Conservation (phyloP, 2,113 vertebrate species). For the Galeopterus variegatus region DNA sequence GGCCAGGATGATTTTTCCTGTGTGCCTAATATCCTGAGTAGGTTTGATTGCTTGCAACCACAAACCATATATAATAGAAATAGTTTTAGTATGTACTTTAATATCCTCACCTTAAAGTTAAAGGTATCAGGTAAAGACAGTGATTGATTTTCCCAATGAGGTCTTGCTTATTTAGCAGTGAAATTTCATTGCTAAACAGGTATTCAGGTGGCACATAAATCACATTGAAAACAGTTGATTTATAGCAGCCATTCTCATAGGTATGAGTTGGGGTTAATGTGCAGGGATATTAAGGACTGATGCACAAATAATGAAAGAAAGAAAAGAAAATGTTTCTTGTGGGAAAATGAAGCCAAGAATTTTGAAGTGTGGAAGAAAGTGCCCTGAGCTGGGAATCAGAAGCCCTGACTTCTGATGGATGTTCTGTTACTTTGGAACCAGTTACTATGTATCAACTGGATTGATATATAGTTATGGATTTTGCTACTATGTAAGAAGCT, state of each 20-base stretch:
- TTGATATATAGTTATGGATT: no score
- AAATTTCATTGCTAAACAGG: background rate
- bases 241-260: constrained; percentile 15
- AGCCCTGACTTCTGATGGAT: background rate
- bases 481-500: background rate
- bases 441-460: background rate
- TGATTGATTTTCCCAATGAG: background rate
- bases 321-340: background rate
- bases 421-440: background rate
- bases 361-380: background rate
- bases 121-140: background rate
- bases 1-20: background rate
- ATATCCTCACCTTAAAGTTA: background rate
- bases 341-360: background rate
- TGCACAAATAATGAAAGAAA: background rate
- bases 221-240: constrained; percentile 16
- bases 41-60: background rate
- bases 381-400: background rate
- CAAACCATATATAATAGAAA: no score
- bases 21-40: background rate
- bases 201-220: background rate
- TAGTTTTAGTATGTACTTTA: background rate
- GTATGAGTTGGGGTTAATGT: background rate
- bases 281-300: background rate
- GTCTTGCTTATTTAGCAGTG: background rate